Evolutionary conservation across 2,113 vertebrate genomes (phyloP).

Genomic region (Phainopepla nitens): DNA sequence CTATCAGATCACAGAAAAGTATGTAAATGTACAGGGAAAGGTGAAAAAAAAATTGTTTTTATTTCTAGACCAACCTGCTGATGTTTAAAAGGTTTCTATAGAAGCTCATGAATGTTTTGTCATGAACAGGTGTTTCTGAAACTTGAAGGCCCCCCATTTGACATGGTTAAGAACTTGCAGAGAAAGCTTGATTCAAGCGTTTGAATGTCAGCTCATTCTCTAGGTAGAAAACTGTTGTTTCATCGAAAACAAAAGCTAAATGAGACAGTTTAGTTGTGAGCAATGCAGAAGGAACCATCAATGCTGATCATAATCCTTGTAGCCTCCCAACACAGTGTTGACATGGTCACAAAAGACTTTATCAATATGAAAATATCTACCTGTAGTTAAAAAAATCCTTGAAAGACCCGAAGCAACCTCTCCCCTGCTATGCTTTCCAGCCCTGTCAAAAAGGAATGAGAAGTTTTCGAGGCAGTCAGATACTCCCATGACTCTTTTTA

Average conservation of each 20-base stretch:
- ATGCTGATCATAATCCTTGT: neutral
- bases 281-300: neutral
- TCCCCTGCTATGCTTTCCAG: neutral
- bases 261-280: neutral
- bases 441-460: neutral
- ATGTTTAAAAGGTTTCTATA: neutral
- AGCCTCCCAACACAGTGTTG: neutral
- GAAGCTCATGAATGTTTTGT: neutral
- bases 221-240: neutral
- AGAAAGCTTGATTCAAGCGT: neutral
- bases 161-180: neutral
- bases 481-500: neutral
- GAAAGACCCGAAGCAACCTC: neutral
- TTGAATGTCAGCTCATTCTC: neutral
- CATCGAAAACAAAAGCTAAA: neutral
- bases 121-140: neutral
- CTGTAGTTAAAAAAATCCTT: neutral
- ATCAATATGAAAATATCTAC: neutral
- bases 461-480: neutral
- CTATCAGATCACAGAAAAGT: neutral
- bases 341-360: neutral
- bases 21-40: neutral
- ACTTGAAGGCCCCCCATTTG: accelerated
- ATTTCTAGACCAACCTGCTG: neutral
- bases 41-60: neutral